phyloP scores from a whole-genome alignment of 2,113 vertebrate species.

The Argyrosomus japonicus region DNA sequence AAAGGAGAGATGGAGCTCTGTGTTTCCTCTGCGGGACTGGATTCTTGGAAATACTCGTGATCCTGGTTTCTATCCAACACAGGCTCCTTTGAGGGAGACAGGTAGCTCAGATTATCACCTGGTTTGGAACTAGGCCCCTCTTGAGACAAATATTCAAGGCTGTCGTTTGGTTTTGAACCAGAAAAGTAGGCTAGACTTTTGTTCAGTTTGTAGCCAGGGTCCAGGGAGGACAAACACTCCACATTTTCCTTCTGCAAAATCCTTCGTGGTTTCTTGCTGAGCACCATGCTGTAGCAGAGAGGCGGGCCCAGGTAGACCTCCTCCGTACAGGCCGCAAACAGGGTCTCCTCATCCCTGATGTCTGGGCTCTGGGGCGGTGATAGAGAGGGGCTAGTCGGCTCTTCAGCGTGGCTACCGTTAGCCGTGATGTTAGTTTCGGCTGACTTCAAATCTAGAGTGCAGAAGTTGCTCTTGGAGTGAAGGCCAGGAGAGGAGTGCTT shows the following conservation, averaged over 20 bases:
- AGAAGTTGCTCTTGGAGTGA: neutral
- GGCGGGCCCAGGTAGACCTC: constrained; percentile 87
- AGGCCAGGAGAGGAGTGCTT: neutral
- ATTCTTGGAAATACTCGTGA: constrained; percentile 20
- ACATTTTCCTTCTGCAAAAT: neutral
- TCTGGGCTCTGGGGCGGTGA: constrained; percentile 84
- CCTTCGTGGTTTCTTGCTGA: constrained; percentile 64
- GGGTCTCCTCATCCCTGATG: constrained; percentile 88
- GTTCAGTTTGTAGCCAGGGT: neutral
- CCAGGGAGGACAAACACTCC: neutral
- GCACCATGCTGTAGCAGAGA: constrained; percentile 78
- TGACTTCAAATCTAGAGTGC: constrained; percentile 4
- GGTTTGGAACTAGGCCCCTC: neutral
- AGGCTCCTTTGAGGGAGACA: constrained; percentile 15
- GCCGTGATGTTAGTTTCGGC: neutral
- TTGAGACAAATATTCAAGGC: neutral
- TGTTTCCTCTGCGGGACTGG: constrained; percentile 6
- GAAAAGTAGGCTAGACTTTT: neutral
- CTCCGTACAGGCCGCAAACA: constrained; percentile 92
- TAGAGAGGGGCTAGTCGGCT: neutral
- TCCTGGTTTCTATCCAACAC: neutral
- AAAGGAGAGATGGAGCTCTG: neutral
- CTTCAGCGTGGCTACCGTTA: accelerated
- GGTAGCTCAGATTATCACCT: neutral
- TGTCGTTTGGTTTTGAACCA: neutral